Conservation (phyloP, 1,140 invertebrate genomes). For the Macrosteles quadrilineatus region DNA sequence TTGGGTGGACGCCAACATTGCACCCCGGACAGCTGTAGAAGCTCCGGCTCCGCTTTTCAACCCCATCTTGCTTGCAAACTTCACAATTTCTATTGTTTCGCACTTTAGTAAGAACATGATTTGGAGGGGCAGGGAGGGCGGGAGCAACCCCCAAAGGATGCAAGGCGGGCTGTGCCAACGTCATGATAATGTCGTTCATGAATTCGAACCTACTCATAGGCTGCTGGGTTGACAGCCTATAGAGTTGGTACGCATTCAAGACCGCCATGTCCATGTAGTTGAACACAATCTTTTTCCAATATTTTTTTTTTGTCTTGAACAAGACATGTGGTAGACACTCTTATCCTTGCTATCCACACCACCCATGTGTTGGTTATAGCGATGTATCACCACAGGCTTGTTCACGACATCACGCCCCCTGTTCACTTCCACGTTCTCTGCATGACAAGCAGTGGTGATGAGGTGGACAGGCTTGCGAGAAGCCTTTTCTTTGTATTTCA, state of each 20-base stretch:
- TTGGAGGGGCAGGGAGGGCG: neutral
- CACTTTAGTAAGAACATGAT: neutral
- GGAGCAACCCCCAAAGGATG: neutral
- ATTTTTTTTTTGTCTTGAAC: conserved; percentile 15
- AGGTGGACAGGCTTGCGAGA: conserved; percentile 19
- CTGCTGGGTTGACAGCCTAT: neutral
- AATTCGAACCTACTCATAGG: conserved; percentile 29
- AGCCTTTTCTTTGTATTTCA: conserved; percentile 3
- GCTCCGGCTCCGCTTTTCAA: too few species aligned
- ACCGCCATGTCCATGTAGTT: conserved; percentile 26
- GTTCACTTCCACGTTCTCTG: neutral
- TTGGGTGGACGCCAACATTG: too few species aligned
- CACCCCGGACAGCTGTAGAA: too few species aligned
- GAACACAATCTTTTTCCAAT: conserved; percentile 28
- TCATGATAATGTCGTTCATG: neutral
- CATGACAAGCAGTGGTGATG: conserved; percentile 25
- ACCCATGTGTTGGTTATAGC: conserved; percentile 28
- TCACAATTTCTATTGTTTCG: too few species aligned
- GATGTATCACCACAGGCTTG: conserved; percentile 21
- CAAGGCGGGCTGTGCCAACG: neutral
- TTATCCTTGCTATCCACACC: conserved; percentile 31
- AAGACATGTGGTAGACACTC: conserved; percentile 19
- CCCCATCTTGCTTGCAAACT: too few species aligned
- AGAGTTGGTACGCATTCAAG: conserved; percentile 25
- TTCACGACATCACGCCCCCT: neutral